These are phyloP conservation scores for Lutjanus campechanus DNA, from an alignment of 2,797 vertebrate genomes.

Conservation along the genomic window DNA sequence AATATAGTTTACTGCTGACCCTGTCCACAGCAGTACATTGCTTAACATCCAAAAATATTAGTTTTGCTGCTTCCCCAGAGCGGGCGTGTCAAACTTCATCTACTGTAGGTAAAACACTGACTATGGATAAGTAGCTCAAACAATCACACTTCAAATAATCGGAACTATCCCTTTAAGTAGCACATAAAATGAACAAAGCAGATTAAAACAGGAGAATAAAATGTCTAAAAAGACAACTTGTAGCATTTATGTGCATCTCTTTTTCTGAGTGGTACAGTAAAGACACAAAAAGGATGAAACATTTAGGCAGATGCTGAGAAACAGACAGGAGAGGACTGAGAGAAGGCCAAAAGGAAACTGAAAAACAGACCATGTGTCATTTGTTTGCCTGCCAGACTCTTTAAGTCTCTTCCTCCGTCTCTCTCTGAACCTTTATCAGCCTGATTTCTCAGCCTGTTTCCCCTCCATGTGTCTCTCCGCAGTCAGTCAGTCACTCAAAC, in stretches of 20 bases:
- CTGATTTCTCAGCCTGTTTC: constrained; percentile 64
- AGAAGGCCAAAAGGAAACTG: constrained; percentile 7
- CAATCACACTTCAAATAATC: no score
- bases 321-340: constrained; percentile 83
- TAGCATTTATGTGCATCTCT: background rate
- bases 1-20: no score
- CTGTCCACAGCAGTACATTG: no score
- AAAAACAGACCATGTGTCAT: constrained; percentile 26
- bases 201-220: background rate
- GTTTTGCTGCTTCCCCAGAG: no score
- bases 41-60: no score
- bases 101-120: no score
- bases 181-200: background rate
- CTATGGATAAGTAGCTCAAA: no score
- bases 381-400: constrained; percentile 73
- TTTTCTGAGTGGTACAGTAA: background rate
- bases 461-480: constrained; percentile 18
- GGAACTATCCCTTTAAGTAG: no score
- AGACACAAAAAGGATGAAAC: constrained; percentile 22
- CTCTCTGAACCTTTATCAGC: constrained; percentile 73
- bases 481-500: constrained; percentile 63
- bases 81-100: no score
- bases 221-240: background rate
- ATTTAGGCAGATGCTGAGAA: constrained; percentile 80
- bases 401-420: constrained; percentile 86